Base-by-base conservation (phyloP, 2,797 vertebrate species). In the Melanotaenia boesemani region DNA sequence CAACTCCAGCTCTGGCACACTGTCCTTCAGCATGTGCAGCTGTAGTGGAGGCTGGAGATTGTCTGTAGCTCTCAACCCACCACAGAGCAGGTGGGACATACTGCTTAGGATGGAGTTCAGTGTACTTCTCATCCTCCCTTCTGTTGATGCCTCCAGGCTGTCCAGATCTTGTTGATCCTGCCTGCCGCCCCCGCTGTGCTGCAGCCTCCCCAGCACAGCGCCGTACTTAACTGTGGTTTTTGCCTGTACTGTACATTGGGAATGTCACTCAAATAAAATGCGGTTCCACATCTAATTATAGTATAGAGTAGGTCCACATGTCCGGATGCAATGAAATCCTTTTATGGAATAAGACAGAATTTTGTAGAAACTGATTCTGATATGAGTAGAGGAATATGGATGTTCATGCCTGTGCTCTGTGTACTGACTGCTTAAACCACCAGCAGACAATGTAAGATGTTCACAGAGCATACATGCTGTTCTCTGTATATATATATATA, bases 111-210 rank as follows among this genome's bases (percentile, higher is more conserved):
- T 65, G 75, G 73, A 86, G 76, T 80, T 78, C 39, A 82, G 69
- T 67, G 72, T 46, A 70, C 80, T 81, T 76, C 68, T 81, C 82
- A 62, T 79, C 87, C 69, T 85, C 63, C 85, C 77, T 44, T 82
- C 67, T 72, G 81, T 78, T 76, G 75, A 81, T 87, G 89, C 91
- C 91, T 89, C 70, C 80, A 85, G 90, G 89, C 88, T 67, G 84
- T 88, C 83, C 84, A 72, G 20, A 74, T 62, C 72, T 78, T 80
- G 81, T 59, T 67, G 57, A 87, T 88, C 81, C 73, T 64, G 74
- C 80, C 75, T 74, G 70, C 85, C 87, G 74, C 89, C 89, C 83
- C 88, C 83, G 74, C 88, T 72, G 74, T 1, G 73, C 54, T 7
- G 77, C 80, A 76, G 80, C 87, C 46, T 86, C 69, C 57, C 76